Base-by-base conservation (phyloP, 2,797 vertebrate genomes). In the Meda fulgida region DNA sequence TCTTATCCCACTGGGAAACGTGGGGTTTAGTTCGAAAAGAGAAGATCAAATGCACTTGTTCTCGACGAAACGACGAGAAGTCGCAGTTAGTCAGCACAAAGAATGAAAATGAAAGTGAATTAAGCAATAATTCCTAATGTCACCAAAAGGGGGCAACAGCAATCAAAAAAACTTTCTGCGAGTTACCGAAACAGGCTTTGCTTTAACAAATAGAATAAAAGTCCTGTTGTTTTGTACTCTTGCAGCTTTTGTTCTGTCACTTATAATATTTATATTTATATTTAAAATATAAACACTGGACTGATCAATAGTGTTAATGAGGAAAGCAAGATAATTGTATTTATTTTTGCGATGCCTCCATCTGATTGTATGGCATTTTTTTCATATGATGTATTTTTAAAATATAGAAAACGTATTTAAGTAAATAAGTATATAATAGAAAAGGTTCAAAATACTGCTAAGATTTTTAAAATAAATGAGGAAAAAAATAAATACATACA, bases 51-150 rank as follows among this genome's bases (percentile, higher is more conserved):
- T 23, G 9, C 2, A 40, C 43, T 46, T 81, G 1, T 53, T 21
- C 8, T 29, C 48, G 87, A 77, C 9, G 66, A 70, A 71, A 86
- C 69, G 11, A 58, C 16, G 71, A 60, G 11, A 73, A 53, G 9
- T 18, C 87, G 26, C 90, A 83, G 91, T 94, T 92, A 92, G 80
- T 93, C 92, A 94, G 93, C 93, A 93, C 1, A 76, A 90, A 93
- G 90, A 93, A 34, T 87, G 95, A 96, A 95, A 96, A 93, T 90
- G 94, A 96, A 96, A 95, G 93, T 92, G 83, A 81, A 73, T 43
- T 69, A 23, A 53, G 55, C 18, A 13, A 58, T 34, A 0, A 31
- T 70, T 84, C n/a, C 23, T 19, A 1, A 19, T 70, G 7, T 10
- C 26, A 84, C 63, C 73, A 8, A 3, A 53, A 58, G 73, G 11